Evolutionary conservation across 1,140 invertebrate species (phyloP), one percentile per base, ranked within the genome.

Genomic region (Conus ventricosus): DNA sequence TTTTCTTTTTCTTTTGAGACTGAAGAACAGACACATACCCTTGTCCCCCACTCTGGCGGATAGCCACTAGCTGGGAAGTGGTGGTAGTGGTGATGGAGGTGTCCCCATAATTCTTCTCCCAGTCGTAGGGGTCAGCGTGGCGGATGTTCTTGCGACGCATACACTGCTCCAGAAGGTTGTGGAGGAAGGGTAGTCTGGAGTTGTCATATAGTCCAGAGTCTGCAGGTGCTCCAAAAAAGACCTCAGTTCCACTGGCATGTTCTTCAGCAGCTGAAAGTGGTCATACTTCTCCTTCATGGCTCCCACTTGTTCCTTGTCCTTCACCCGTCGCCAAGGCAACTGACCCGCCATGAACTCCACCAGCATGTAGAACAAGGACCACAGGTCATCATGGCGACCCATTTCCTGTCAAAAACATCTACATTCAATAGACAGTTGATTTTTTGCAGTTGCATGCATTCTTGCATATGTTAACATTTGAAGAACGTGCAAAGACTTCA

Each of bases 301-400:
- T 5, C 98, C 98, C 53, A 99, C 98, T 97, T 94, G 93, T 88
- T 95, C 94, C 84, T 95, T 95, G 89, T 95, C 95, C 88, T 95
- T 99, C 88, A 99, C 99, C 95, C 99, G 99, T 89, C 99, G 96
- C 99, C 99, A 99, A 0, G 99, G 99, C 93, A 99, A 96, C 95
- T 99, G 98, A 0, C 99, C 99, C 94, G 99, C 99, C 6, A 99
- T 98, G 95, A 99, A 99, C 95, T 99, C 99, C 10, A 99, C 98
- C 80, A 99, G 96, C 99, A 99, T 99, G 95, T 99, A 99, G 96
- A 99, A 99, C 3, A 99, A 95, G 5, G 99, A 99, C 99, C 99
- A 99, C 0, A 99, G 96, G 95, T 99, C 99, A 95, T 99, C 99
- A 94, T 99, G 99, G 27, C 99, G 96, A 54, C 99, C 99, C 99